Percentiles rank a stretch among this genome's conserved stretches.
These are phyloP conservation scores for Morelia viridis DNA, from an alignment of 2,797 vertebrate species.

Conservation along the genomic window DNA sequence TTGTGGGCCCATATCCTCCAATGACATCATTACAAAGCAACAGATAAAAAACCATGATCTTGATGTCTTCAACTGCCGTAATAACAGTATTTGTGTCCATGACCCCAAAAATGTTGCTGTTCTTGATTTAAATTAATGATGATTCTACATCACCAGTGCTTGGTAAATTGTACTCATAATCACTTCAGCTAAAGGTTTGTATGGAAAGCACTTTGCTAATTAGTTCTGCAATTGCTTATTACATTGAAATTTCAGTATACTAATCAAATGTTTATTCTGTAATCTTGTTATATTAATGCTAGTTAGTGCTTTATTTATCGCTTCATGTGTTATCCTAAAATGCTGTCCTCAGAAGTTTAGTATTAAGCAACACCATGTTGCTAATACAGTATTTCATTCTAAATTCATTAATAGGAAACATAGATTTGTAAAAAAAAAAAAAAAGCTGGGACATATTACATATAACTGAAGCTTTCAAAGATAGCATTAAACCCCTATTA, in stretches of 20 bases:
- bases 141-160: background rate
- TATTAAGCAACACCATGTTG: slow-evolving; percentile 55
- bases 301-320: slow-evolving; percentile 68
- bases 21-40: background rate
- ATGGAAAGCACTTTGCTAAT: slow-evolving; percentile 63
- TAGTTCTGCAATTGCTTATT: slow-evolving; percentile 64
- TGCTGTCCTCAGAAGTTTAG: slow-evolving; percentile 59
- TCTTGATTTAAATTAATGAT: background rate
- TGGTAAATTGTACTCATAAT: slow-evolving; percentile 20
- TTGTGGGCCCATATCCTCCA: background rate
- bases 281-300: slow-evolving; percentile 69
- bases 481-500: background rate
- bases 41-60: too few species aligned
- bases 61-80: background rate
- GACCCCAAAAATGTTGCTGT: background rate
- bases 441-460: background rate
- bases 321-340: slow-evolving; percentile 67
- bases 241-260: slow-evolving; percentile 65
- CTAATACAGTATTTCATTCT: slow-evolving; percentile 38
- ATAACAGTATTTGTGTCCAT: background rate
- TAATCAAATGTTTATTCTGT: slow-evolving; percentile 74
- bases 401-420: background rate
- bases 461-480: background rate
- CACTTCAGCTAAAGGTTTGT: slow-evolving; percentile 41
- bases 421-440: background rate